Evolutionary conservation across 2,888 invertebrate genomes (phyloP), one percentile per base, ranked within the genome.

Genomic region (Limnephilus lunatus): DNA sequence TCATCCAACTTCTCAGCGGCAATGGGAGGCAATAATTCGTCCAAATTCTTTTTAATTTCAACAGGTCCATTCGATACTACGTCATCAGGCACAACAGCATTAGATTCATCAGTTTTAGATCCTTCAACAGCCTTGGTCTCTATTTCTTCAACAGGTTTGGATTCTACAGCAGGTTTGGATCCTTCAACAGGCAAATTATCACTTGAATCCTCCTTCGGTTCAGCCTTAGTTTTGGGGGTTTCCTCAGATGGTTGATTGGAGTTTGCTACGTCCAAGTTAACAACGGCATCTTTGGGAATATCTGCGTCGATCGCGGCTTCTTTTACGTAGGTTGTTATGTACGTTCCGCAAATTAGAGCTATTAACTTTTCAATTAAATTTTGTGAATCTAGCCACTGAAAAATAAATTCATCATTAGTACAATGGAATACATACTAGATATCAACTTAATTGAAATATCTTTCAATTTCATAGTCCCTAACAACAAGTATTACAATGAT

Each of bases 381-480:
- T 95, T 99, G 98, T 95, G 98, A 98, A 95, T 98, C 98, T 94
- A 99, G 96, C 99, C 99, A 99, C 99, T 99, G 95, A 85, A 93
- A 94, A 68, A 68, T 68, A n/a, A 68, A 68, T 68, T 68, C 25
- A 68, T 68, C 7, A 25, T 68, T n/a, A 68, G 19, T 68, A 68
- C 7, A n/a, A n/a, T 68, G n/a, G 9, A 68, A 68, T 19, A 25
- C 25, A 25, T 5, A 19, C 25, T 68, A 25, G 19, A 68, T 19
- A 68, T 68, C 53, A 12, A 53, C 53, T 53, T 19, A 3, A 15
- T 48, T 15, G 14, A 53, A 53, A 19, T 19, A 68, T 68, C 53
- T 48, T 48, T 4, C 14, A 48, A 48, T 48, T 48, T 48, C 48
- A 48, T 4, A 3, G 48, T 14, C 15, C 48, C 14, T 15, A 15